These are phyloP conservation scores for Barnardius zonarius DNA, from an alignment of 2,113 vertebrate genomes.

Conservation along the genomic window DNA sequence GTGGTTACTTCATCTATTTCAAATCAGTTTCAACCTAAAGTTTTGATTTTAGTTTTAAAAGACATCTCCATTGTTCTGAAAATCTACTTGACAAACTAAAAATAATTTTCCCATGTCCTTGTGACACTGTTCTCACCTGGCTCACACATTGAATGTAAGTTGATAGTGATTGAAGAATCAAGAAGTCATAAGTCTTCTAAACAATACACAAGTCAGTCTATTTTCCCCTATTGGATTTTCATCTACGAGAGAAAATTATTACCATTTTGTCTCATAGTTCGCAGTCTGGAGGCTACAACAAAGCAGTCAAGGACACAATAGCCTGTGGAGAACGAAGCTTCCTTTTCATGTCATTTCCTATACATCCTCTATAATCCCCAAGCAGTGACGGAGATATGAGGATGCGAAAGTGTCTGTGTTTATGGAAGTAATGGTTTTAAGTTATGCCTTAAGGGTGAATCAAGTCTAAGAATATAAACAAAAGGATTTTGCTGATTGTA, in stretches of 20 bases:
- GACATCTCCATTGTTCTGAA: neutral
- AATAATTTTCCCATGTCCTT: neutral
- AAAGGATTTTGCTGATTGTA: neutral
- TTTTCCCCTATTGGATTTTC: neutral
- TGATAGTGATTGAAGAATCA: slow-evolving; percentile 10
- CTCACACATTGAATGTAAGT: neutral
- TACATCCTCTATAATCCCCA: neutral
- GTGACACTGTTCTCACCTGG: neutral
- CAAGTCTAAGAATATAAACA: neutral
- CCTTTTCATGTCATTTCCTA: neutral
- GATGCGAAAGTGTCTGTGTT: neutral
- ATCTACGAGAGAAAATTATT: neutral
- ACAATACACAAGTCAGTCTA: neutral
- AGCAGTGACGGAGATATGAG: neutral
- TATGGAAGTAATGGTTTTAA: neutral
- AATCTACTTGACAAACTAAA: neutral
- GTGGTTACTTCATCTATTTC: neutral
- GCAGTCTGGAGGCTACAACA: neutral
- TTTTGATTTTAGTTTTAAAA: neutral
- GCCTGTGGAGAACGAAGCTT: neutral
- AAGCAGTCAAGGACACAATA: neutral
- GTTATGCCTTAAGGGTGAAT: neutral
- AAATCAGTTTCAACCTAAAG: neutral
- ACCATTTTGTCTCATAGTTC: neutral
- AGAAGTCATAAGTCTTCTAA: slow-evolving; percentile 12